These are phyloP conservation scores for Helicoverpa assulta DNA, from an alignment of 2,888 invertebrate species.

Conservation along the genomic window DNA sequence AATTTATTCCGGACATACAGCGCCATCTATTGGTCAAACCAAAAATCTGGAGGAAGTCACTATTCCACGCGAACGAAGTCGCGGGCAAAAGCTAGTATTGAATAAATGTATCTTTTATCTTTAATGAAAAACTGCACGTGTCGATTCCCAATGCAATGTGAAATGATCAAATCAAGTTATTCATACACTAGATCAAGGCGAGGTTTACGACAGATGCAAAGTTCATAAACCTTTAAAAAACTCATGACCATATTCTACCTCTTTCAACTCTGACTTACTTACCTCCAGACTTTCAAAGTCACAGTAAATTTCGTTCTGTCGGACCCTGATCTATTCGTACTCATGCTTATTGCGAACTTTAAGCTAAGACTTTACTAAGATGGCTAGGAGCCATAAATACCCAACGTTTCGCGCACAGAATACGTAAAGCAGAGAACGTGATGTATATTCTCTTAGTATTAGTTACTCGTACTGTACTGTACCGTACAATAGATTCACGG, in stretches of 20 bases:
- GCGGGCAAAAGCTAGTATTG: no score
- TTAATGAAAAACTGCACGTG: no score
- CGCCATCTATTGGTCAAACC: no score
- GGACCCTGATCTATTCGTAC: slow-evolving; percentile 10
- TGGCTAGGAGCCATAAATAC: slow-evolving; percentile 56
- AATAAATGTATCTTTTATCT: no score
- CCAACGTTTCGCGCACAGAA: slow-evolving; percentile 45
- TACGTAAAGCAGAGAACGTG: slow-evolving; percentile 54
- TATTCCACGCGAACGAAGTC: no score
- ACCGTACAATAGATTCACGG: not conserved
- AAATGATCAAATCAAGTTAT: not conserved
- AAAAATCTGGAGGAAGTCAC: no score
- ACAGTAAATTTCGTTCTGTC: not conserved
- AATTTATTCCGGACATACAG: no score
- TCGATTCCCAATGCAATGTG: no score
- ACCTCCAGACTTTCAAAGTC: not conserved
- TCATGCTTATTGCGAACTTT: slow-evolving; percentile 30
- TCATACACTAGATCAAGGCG: no score
- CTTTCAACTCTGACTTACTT: not conserved
- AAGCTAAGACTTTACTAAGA: slow-evolving; percentile 35
- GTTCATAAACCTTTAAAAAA: no score
- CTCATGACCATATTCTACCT: no score
- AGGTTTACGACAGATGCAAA: no score
- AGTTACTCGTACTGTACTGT: slow-evolving; percentile 35
- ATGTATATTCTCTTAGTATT: slow-evolving; percentile 48